Base-by-base conservation (phyloP, 37 sponge, comb jelly and placozoan species). In the Eunapius fragilis region DNA sequence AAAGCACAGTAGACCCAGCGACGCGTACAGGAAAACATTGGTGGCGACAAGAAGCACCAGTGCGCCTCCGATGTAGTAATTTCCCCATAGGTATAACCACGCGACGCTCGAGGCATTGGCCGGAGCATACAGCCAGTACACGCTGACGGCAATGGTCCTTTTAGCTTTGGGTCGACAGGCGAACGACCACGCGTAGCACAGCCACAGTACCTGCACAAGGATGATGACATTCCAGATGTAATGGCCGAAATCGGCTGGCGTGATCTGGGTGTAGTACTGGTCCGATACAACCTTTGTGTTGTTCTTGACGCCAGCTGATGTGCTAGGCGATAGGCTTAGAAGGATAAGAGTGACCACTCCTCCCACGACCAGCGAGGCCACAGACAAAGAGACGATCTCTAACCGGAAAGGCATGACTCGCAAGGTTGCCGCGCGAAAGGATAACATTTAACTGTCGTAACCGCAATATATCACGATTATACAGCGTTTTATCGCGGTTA, bases 141-240 rank as follows among this genome's bases (percentile, higher is more conserved):
- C 67, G 2, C 67, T 22, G 14, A 48, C 14, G 75, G 78, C 71
- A 75, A 89, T 74, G 33, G 85, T 78, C 38, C 75, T 68, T 0
- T 67, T 35, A 25, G 35, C 41, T 0, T 71, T 78, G 26, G 89
- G 85, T 13, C 89, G 70, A 50, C 70, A 84, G 4, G 84, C 89
- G 34, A 89, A 89, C 25, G 75, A 68, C 89, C 89, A 89, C 27
- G 72, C 89, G 35, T 89, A 89, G 58, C 84, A 3, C 7, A 84
- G 17, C 89, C 89, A 89, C 14, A 89, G 36, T 14, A 45, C 75
- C 77, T 89, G 89, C 84, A 80, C 84, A 3, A 80, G 58, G 80
- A 78, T 84, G 25, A 89, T 89, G 48, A 89, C 67, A 10, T 79
- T 79, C 89, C 89, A 89, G 2, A 89, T 84, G 30, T 80, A 78